Evolutionary conservation across 2,888 invertebrate genomes (phyloP).

Genomic region (Platerodrilus igneus): DNA sequence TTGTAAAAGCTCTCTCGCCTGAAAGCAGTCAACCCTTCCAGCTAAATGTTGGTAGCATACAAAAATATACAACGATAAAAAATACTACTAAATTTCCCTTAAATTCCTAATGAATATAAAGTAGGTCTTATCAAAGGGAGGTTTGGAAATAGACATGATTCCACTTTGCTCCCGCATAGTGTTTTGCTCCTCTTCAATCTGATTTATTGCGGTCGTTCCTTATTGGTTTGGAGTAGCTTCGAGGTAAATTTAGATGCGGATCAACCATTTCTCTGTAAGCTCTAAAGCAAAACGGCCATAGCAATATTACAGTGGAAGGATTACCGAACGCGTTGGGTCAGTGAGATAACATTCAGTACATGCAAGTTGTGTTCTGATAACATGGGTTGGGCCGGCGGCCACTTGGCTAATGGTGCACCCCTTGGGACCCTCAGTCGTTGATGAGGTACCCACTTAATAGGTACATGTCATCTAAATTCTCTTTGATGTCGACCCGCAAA

Average conservation of each 20-base stretch:
- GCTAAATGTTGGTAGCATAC: too few relatives aligned
- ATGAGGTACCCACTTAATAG: conserved; percentile 35
- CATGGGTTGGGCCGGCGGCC: conserved; percentile 28
- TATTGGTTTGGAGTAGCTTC: conserved; percentile 19
- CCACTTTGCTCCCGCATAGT: conserved; percentile 14
- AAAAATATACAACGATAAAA: conserved; percentile 4
- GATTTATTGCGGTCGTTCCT: conserved; percentile 27
- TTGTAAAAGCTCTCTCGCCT: too few relatives aligned
- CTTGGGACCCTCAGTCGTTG: conserved; percentile 28
- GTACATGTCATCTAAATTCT: conserved; percentile 36
- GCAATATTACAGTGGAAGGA: conserved; percentile 18
- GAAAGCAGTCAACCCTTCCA: too few relatives aligned
- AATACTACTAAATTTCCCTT: conserved; percentile 14
- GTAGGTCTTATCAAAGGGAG: conserved; percentile 20
- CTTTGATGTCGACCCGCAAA: conserved; percentile 33
- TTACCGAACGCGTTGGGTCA: conserved; percentile 17
- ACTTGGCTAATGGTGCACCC: conserved; percentile 36
- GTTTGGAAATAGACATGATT: conserved; percentile 17
- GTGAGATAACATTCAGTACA: conserved; percentile 25
- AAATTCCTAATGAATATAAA: conserved; percentile 19
- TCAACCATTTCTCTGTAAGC: conserved; percentile 23
- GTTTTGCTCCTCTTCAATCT: conserved; percentile 21
- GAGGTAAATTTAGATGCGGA: conserved; percentile 25
- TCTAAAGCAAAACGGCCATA: conserved; percentile 19
- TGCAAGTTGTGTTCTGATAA: conserved; percentile 21